Evolutionary conservation across 2,113 vertebrate species (phyloP).

Genomic region (Lonchura striata): DNA sequence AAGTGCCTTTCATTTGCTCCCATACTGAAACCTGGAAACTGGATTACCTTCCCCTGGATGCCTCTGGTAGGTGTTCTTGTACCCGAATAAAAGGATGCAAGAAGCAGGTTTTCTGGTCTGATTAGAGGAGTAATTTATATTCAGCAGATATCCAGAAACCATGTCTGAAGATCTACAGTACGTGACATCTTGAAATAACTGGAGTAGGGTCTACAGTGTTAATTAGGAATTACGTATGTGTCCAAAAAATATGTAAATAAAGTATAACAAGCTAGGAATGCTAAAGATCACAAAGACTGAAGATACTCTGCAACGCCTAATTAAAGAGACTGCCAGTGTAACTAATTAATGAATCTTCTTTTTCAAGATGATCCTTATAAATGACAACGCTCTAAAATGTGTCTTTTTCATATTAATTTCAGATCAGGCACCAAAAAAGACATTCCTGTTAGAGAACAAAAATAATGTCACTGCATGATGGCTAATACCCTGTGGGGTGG

Average conservation of each 20-base stretch:
- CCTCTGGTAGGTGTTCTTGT: neutral
- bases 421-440: neutral
- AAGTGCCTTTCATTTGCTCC: slow-evolving; percentile 40
- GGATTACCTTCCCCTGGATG: slow-evolving; percentile 1
- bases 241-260: slow-evolving; percentile 59
- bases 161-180: slow-evolving; percentile 11
- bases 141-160: slow-evolving; percentile 24
- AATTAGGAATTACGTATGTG: slow-evolving; percentile 34
- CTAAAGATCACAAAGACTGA: slow-evolving; percentile 56
- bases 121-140: slow-evolving; percentile 52
- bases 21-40: slow-evolving; percentile 14
- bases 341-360: slow-evolving; percentile 53
- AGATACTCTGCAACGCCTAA: slow-evolving; percentile 37
- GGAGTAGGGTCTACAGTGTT: slow-evolving; percentile 31
- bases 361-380: slow-evolving; percentile 31
- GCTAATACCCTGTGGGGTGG: fast-evolving
- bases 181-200: slow-evolving; percentile 55
- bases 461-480: neutral
- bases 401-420: neutral
- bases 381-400: neutral
- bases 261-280: slow-evolving; percentile 29
- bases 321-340: slow-evolving; percentile 50
- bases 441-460: neutral
- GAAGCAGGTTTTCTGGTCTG: neutral
- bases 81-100: neutral